phyloP scores from a whole-genome alignment of 1,140 invertebrate genomes.

The Grapholita molesta region DNA sequence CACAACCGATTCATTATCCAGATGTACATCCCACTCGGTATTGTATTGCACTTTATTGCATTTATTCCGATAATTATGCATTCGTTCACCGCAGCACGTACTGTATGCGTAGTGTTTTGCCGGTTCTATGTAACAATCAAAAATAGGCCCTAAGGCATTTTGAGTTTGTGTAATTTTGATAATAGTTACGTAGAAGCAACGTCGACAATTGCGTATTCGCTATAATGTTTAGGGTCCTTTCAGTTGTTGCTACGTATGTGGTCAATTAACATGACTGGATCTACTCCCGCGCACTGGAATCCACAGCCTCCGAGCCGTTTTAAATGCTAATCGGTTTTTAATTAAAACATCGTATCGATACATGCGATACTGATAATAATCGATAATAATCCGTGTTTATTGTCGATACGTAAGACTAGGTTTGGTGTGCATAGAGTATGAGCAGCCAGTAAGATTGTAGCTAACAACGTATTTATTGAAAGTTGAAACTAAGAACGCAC shows the following conservation, averaged over 20 bases:
- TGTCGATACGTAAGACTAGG: neutral
- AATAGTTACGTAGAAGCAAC: neutral
- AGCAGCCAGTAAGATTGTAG: too few species aligned
- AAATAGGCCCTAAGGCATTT: conserved; percentile 22
- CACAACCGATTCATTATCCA: neutral
- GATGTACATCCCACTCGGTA: neutral
- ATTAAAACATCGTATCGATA: conserved; percentile 30
- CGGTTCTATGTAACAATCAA: neutral
- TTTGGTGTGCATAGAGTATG: neutral
- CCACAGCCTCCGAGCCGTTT: conserved; percentile 31
- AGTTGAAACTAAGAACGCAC: neutral
- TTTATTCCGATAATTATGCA: neutral
- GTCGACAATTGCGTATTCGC: neutral
- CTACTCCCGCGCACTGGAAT: conserved; percentile 40
- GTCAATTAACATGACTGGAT: conserved; percentile 43
- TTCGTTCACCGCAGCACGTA: neutral
- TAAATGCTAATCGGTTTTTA: conserved; percentile 40
- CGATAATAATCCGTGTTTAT: conserved; percentile 11
- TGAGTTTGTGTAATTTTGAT: neutral
- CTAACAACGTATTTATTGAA: too few species aligned
- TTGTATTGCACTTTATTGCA: neutral
- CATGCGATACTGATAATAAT: neutral
- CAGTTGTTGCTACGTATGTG: conserved; percentile 19
- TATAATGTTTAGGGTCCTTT: neutral
- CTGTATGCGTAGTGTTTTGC: neutral